Base-by-base conservation (phyloP, 1,140 invertebrate genomes). In the Drosophila punjabiensis region DNA sequence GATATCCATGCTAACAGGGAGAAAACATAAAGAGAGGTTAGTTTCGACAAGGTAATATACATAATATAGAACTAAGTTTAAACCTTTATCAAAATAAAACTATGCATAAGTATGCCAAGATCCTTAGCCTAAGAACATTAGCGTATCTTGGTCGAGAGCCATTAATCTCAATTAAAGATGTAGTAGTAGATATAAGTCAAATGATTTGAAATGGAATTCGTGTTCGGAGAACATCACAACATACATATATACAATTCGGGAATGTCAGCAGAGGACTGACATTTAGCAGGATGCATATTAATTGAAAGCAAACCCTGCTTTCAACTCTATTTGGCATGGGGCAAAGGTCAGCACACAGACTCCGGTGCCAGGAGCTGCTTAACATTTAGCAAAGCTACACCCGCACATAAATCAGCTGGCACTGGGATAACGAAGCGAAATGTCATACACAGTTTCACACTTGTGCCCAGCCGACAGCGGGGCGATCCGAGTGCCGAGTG, bases 401-500 rank as follows among this genome's bases (percentile, higher is more conserved):
- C 58, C 69, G 60, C 67, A 78, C 81, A 88, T 75, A 89, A 88
- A 89, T 85, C 85, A 88, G 63, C 52, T 62, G 65, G 28, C 62
- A 58, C 58, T 82, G 80, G 70, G 77, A 73, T 79, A 77, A 47
- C 76, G 58, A 48, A 65, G 47, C 50, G 68, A 88, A 88, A 89
- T 88, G 85, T 89, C 86, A 88, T 67, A 60, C 78, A 56, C 78
- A 81, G 67, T 78, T 84, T 84, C 78, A 71, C 81, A 89, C 84
- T 89, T 88, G 30, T 56, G 28, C 47, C 60, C 55, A 81, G 20
- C 52, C 60, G 53, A 67, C 73, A 75, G 73, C 50, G 62, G 56
- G 39, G 50, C 47, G 50, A 64, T 41, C 10, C n/a, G n/a, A n/a
- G n/a, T n/a, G n/a, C n/a, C 58, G 47, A 78, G 52, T 24, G 48